phyloP scores from a whole-genome alignment of 1,140 invertebrate genomes.

The Portunus trituberculatus region DNA sequence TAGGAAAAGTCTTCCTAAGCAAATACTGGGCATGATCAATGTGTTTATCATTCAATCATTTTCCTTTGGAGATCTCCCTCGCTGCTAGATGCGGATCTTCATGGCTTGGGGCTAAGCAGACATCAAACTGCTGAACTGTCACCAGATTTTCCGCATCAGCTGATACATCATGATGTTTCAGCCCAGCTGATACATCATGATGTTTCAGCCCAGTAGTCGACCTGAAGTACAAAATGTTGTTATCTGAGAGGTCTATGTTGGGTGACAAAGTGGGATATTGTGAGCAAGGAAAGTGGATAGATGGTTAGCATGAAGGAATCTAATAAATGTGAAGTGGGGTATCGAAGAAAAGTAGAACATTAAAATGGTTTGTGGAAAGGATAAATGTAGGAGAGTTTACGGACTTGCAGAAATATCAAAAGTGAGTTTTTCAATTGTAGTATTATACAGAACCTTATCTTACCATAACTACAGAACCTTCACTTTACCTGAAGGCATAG shows the following conservation, averaged over 20 bases:
- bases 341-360: too few species aligned
- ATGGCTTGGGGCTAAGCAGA: background rate
- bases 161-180: background rate
- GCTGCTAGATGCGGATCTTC: background rate
- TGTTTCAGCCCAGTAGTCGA: background rate
- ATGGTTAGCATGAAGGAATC: background rate
- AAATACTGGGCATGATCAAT: slow-evolving; percentile 40
- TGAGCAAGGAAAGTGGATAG: too few species aligned
- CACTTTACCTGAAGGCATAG: background rate
- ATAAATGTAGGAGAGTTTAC: background rate
- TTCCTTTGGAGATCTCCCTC: background rate
- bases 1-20: background rate
- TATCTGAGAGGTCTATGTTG: background rate
- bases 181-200: background rate
- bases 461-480: background rate
- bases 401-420: too few species aligned
- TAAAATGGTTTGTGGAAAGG: background rate
- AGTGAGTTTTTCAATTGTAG: background rate
- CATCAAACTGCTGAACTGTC: background rate
- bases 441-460: background rate
- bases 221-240: background rate
- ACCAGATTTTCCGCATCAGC: background rate
- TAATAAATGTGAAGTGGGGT: too few species aligned
- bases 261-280: background rate
- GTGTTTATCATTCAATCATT: background rate